These are phyloP conservation scores for Hyppa rectilinea DNA, from an alignment of 2,888 invertebrate species.

Conservation along the genomic window DNA sequence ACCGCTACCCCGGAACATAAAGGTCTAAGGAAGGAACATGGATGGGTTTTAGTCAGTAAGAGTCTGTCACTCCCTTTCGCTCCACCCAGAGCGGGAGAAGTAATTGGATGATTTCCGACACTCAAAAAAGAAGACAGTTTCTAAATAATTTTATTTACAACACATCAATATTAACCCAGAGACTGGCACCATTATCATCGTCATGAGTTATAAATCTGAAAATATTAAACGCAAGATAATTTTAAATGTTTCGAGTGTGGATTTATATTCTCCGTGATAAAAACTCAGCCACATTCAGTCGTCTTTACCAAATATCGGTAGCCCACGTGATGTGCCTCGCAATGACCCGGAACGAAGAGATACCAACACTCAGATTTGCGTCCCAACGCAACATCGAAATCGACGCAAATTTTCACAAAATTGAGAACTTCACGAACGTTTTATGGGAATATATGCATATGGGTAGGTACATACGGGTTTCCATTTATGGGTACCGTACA, in stretches of 20 bases:
- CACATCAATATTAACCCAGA: neutral
- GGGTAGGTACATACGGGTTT: neutral
- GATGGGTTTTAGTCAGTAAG: too few relatives aligned
- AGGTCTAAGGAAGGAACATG: too few relatives aligned
- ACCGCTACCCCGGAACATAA: too few relatives aligned
- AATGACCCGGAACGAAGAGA: conserved; percentile 28
- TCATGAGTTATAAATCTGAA: neutral
- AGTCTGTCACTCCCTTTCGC: too few relatives aligned
- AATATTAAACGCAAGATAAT: neutral
- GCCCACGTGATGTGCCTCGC: conserved; percentile 10
- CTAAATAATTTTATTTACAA: neutral
- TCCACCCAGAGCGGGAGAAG: too few relatives aligned
- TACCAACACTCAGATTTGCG: conserved; percentile 10
- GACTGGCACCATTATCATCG: neutral
- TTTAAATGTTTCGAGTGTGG: neutral
- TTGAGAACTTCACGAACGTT: neutral
- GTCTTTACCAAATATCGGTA: neutral
- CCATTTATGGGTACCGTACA: conserved; percentile 4
- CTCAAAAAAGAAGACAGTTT: neutral
- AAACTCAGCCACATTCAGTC: neutral
- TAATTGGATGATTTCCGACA: too few relatives aligned
- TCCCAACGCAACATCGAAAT: neutral
- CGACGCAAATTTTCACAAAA: conserved; percentile 23
- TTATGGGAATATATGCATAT: too few relatives aligned
- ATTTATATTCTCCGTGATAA: neutral